Base-by-base conservation (phyloP, 2,888 invertebrate species). In the Drosophila setosimentum region DNA sequence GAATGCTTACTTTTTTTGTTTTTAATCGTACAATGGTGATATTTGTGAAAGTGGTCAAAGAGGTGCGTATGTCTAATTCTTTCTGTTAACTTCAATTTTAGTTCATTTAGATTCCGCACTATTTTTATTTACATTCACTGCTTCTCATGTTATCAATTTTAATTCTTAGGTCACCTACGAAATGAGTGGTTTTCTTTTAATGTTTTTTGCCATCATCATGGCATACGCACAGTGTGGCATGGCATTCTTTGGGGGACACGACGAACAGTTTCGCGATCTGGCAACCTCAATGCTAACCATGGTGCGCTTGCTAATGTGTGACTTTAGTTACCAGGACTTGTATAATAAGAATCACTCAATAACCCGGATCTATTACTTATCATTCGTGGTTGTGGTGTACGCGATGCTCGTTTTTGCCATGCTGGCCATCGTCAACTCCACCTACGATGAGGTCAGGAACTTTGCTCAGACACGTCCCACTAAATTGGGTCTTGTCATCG, bases 11-110 rank as follows among this genome's bases (percentile, higher is more conserved):
- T 0, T 85, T 76, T 42, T 61, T 76, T 0, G 49, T 48, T 7
- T 74, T 87, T 18, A 87, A 82, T 54, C 87, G 73, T n/a, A 86
- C 80, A 1, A 65, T 87, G 73, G 40, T 64, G 32, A 68, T 77
- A 50, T 78, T 87, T 21, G 45, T 48, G 1, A 58, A 30, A 4
- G 68, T 80, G 2, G 1, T 82, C 21, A 27, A 48, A 10, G 45
- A 42, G 67, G 86, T 85, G 37, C 11, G 49, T 32, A 35, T 51
- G 2, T 42, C 5, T 7, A 4, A 27, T 5, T 2, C 18, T 10
- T 16, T 13, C 21, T 16, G 7, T 45, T 16, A 8, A 45, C 8
- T 45, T 21, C 6, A 2, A 24, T 16, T 45, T 10, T 10, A 40
- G 10, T 13, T 33, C 5, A 33, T 33, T 37, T 37, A 37, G 6